Conservation (phyloP, 92 coral and sea anemone species). For the Actinernus sp. region DNA sequence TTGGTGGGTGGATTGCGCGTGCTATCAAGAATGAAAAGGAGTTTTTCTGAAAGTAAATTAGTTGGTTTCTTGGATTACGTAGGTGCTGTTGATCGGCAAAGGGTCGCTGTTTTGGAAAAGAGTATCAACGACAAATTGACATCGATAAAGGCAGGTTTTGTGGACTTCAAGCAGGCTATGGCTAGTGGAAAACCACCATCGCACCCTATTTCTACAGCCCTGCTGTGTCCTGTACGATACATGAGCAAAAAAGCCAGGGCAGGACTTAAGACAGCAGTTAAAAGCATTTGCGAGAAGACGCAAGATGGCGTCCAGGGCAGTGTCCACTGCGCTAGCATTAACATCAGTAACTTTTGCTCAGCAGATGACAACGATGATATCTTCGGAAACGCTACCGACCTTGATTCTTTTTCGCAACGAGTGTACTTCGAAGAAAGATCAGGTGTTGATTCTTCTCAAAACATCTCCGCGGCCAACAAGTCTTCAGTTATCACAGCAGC, state of each 20-base stretch:
- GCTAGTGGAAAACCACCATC: conserved; percentile 55
- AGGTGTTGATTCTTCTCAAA: conserved; percentile 31
- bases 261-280: conserved; percentile 21
- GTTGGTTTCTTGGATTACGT: conserved; percentile 76
- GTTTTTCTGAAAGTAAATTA: conserved; percentile 40
- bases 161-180: conserved; percentile 63
- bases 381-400: not conserved
- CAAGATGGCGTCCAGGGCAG: conserved; percentile 19
- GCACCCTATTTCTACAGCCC: conserved; percentile 60
- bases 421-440: conserved; percentile 35
- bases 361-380: conserved; percentile 22
- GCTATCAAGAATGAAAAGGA: conserved; percentile 51
- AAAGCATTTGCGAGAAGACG: conserved; percentile 29
- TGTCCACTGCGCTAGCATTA: conserved; percentile 38
- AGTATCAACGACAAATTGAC: conserved; percentile 49
- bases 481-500: conserved; percentile 53
- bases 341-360: conserved; percentile 59
- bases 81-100: conserved; percentile 60
- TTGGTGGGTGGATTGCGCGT: conserved; percentile 5
- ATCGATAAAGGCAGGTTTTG: conserved; percentile 36
- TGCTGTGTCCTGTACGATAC: conserved; percentile 70
- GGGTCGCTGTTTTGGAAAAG: conserved; percentile 32
- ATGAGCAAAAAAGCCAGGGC: conserved; percentile 31
- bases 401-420: conserved; percentile 58
- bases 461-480: conserved; percentile 45